These are phyloP conservation scores for Lineus longissimus DNA, from an alignment of 1,140 invertebrate genomes.

Conservation along the genomic window DNA sequence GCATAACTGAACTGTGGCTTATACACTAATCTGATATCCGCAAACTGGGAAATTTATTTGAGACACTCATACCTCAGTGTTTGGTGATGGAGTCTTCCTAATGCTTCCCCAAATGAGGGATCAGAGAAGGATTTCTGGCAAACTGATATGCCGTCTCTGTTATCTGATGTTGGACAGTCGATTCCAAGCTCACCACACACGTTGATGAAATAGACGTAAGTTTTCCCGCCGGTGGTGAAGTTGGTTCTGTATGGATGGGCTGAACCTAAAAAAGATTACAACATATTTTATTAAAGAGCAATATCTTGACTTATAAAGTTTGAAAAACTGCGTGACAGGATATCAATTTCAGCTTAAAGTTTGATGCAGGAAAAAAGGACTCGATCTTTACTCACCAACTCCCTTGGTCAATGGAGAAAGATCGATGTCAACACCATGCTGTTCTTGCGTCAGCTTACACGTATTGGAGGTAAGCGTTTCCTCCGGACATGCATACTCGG, in stretches of 20 bases:
- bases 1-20: too few relatives aligned
- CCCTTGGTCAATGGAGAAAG: constrained; percentile 30
- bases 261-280: too few relatives aligned
- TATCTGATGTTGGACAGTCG: constrained; percentile 21
- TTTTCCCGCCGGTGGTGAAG: not conserved
- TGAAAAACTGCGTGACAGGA: not conserved
- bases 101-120: constrained; percentile 19
- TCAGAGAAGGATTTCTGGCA: constrained; percentile 31
- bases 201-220: constrained; percentile 34
- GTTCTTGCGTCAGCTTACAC: constrained; percentile 31
- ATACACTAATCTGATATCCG: too few relatives aligned
- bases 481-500: constrained; percentile 42
- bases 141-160: constrained; percentile 16
- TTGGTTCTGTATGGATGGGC: not conserved
- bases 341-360: not conserved
- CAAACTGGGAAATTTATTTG: too few relatives aligned
- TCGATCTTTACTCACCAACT: constrained; percentile 17
- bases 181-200: constrained; percentile 32
- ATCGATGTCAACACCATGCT: constrained; percentile 39
- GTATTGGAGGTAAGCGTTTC: constrained; percentile 25
- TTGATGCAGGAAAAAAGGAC: not conserved
- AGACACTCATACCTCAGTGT: constrained; percentile 28
- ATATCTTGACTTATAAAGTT: not conserved
- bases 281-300: too few relatives aligned
- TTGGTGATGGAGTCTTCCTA: constrained; percentile 26